Base-by-base conservation (phyloP, 2,888 invertebrate genomes). In the Perithous albicinctus region DNA sequence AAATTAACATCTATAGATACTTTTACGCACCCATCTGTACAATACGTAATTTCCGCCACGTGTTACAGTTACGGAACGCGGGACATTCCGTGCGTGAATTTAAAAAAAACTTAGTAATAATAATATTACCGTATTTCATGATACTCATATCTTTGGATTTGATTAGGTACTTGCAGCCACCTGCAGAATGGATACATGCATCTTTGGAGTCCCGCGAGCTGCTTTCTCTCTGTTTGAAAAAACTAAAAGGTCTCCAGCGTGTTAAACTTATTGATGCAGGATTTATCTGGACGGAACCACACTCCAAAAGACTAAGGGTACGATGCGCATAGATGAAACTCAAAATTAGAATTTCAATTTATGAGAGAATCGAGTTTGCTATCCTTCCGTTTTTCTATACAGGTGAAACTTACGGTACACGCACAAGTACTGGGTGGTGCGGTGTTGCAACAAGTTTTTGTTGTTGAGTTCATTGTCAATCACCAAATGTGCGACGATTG, bases 261-360 rank as follows among this genome's bases (percentile, higher is more conserved):
- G 97, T 99, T 0, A 97, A 98, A 90, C 94, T 99, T 15, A 94
- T 99, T 73, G 99, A 99, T 94, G 99, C 99, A 48, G 96, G 97
- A 0, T 99, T 99, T 94, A 95, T 99, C 2, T 99, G 99, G 99
- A 99, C 99, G 8, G 99, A 99, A 91, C 98, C 99, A 43, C 99
- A 99, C 94, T 99, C 99, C 0, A 99, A 98, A 93, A 95, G 99
- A 85, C 96, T 99, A 70, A 99, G 99, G 94, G 97, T 98, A 82
- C 77, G 61, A 32, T 64, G 7, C 12, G n/a, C 72, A 63, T 29
- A 15, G 8, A 12, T n/a, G 8, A 20, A 48, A 7, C 8, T 20
- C 3, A 41, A 29, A 29, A 4, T 12, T 12, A 12, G 12, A 2
- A 1, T 43, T n/a, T 8, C 8, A 48, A 1, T 48, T 48, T 48